Percentiles rank a stretch among this genome's conserved stretches.
Conservation (phyloP, 2,797 vertebrate genomes). For the Cyclura pinguis region DNA sequence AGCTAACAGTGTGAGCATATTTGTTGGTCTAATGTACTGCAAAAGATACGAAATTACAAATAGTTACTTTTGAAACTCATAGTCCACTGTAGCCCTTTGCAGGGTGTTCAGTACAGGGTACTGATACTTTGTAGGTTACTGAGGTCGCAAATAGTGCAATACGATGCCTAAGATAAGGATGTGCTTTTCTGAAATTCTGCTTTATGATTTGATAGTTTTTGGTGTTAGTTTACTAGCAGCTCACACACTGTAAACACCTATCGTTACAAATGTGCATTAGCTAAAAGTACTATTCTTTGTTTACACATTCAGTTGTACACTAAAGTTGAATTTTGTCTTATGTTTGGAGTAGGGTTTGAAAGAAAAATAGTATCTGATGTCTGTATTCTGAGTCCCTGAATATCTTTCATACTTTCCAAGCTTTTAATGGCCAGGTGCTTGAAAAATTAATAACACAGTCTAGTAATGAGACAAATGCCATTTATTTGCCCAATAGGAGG, state of each 20-base stretch:
- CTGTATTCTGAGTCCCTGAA: not conserved
- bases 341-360: not conserved
- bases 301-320: not conserved
- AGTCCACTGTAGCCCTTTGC: not conserved
- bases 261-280: not conserved
- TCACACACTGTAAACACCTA: not conserved
- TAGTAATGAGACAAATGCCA: conserved; percentile 5
- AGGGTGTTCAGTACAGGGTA: not conserved
- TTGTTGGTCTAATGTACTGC: not conserved
- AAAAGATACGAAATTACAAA: not conserved
- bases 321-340: not conserved
- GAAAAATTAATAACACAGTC: not conserved
- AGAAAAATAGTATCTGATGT: not conserved
- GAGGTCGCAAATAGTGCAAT: not conserved
- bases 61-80: not conserved
- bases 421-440: not conserved
- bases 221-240: not conserved
- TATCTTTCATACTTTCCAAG: not conserved
- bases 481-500: conserved; percentile 14
- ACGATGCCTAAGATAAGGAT: not conserved
- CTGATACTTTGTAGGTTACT: not conserved
- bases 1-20: not conserved
- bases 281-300: not conserved
- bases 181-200: not conserved
- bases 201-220: not conserved